Conservation (phyloP, 2,888 invertebrate species). For the Cerastis rubricosa region DNA sequence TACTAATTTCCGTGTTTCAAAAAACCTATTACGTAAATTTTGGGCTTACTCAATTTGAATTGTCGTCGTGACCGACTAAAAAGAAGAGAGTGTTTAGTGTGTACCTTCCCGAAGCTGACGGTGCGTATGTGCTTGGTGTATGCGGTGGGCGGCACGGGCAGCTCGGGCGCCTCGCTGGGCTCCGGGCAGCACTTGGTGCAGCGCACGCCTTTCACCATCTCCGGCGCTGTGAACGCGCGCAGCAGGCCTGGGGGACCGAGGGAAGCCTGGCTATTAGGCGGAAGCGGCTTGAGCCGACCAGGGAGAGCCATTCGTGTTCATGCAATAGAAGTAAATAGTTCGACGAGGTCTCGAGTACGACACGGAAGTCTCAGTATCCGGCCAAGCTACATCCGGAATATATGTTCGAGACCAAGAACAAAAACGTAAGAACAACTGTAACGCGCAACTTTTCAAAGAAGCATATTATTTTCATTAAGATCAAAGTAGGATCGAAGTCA, state of each 20-base stretch:
- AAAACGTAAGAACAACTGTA: neutral
- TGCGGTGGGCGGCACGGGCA: constrained; percentile 76
- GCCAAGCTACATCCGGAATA: neutral
- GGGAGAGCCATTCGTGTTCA: neutral
- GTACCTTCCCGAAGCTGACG: constrained; percentile 94
- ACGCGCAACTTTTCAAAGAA: neutral
- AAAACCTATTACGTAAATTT: neutral
- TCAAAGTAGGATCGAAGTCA: neutral
- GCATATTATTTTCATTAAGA: too few species aligned
- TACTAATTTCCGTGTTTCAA: neutral
- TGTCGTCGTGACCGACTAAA: too few species aligned
- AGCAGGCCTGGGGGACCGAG: constrained; percentile 91
- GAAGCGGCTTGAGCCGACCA: neutral
- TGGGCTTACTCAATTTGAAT: too few species aligned
- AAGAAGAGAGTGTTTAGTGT: too few species aligned
- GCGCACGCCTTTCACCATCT: constrained; percentile 95
- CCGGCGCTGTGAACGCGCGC: constrained; percentile 96
- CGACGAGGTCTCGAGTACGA: neutral
- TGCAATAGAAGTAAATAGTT: neutral
- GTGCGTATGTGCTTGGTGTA: constrained; percentile 93
- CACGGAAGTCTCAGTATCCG: neutral
- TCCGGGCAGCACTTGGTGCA: constrained; percentile 93
- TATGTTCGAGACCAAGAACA: neutral
- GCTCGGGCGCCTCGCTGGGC: constrained; percentile 66
- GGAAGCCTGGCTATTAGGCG: neutral